phyloP scores from a whole-genome alignment of 2,113 vertebrate genomes.

The Pangasianodon hypophthalmus region DNA sequence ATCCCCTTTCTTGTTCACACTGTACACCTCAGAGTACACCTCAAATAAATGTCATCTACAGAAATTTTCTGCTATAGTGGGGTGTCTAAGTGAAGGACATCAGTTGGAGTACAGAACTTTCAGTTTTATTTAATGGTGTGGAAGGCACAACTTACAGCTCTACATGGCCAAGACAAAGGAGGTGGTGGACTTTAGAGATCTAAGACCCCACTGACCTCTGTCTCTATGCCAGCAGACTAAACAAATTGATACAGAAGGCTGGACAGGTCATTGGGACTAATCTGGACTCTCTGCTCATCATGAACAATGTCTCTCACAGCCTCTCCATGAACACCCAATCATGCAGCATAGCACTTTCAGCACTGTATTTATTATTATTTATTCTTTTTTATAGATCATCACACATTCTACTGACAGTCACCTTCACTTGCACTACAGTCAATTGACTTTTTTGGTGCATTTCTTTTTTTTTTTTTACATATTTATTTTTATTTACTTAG shows the following conservation, averaged over 20 bases:
- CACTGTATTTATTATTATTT: background rate
- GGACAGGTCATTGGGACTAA: background rate
- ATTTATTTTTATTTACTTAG: background rate
- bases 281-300: background rate
- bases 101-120: too few relatives aligned
- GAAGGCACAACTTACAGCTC: background rate
- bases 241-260: background rate
- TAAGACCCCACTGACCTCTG: background rate
- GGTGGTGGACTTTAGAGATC: background rate
- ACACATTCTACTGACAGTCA: background rate
- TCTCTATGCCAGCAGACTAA: background rate
- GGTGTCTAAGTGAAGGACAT: too few relatives aligned
- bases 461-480: background rate
- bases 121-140: background rate
- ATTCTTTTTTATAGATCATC: background rate
- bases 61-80: background rate
- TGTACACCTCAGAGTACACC: background rate
- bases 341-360: background rate
- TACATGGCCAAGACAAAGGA: background rate
- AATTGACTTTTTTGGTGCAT: background rate
- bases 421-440: background rate
- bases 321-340: background rate
- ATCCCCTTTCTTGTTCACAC: background rate
- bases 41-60: background rate
- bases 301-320: background rate